phyloP scores from a whole-genome alignment of 2,113 vertebrate genomes.

The Hiodon alosoides region DNA sequence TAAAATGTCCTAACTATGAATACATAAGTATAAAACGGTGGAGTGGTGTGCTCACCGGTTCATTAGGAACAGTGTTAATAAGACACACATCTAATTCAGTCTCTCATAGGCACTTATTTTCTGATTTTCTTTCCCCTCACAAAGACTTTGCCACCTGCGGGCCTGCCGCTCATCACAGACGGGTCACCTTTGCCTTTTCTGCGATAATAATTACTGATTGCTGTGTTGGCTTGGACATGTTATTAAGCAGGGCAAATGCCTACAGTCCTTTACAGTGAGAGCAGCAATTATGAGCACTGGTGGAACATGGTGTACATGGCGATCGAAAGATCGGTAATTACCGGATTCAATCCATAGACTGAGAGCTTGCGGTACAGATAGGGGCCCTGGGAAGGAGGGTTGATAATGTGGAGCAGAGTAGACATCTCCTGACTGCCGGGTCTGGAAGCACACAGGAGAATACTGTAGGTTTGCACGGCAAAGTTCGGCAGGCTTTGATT shows the following conservation, averaged over 20 bases:
- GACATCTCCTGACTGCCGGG: not conserved
- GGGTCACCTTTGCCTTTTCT: constrained; percentile 2
- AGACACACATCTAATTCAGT: no score
- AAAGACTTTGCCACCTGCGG: not conserved
- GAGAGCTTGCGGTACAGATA: constrained; percentile 15
- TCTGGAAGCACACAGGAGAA: no score
- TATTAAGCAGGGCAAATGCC: constrained; percentile 47
- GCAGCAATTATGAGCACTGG: constrained; percentile 26
- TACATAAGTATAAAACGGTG: no score
- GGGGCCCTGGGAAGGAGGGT: constrained; percentile 20
- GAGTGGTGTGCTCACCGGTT: no score
- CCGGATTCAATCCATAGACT: constrained; percentile 19
- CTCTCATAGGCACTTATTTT: no score
- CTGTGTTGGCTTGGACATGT: constrained; percentile 36
- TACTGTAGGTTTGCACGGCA: not conserved
- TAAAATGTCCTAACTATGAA: no score
- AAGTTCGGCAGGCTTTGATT: constrained; percentile 13
- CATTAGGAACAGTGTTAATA: no score
- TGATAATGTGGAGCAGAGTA: not conserved
- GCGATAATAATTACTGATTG: constrained; percentile 48
- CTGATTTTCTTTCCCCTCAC: not conserved
- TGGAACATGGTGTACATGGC: constrained; percentile 26
- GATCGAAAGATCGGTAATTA: constrained; percentile 36
- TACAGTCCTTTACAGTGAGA: constrained; percentile 31
- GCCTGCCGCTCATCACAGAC: not conserved